A percentile compares a stretch with the other conserved stretches of the same genome.
These are phyloP conservation scores for Yponomeuta plumbellus DNA, from an alignment of 2,888 invertebrate genomes.

Conservation along the genomic window DNA sequence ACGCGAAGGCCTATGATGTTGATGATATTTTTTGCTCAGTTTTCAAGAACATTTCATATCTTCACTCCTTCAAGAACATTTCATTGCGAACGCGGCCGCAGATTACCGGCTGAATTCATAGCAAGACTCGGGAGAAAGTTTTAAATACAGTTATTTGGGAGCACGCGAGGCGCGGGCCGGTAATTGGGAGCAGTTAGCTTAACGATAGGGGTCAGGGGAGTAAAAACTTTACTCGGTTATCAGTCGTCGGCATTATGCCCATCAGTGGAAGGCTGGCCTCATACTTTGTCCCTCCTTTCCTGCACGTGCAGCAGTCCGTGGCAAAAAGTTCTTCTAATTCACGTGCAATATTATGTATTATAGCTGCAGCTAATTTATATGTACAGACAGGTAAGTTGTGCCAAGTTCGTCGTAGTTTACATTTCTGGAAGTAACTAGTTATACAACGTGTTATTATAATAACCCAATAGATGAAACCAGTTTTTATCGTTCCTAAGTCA, in stretches of 20 bases:
- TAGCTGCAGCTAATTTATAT: background rate
- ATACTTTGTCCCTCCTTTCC: background rate
- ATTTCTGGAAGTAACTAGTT: background rate
- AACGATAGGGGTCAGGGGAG: constrained; percentile 24
- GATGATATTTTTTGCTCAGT: background rate
- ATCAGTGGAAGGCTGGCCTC: constrained; percentile 17
- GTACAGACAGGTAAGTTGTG: background rate
- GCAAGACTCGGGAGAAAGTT: constrained; percentile 19
- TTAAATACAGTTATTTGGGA: constrained; percentile 24
- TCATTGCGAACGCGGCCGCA: background rate
- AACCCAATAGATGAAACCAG: too few species aligned
- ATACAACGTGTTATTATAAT: too few species aligned
- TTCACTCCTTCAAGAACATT: background rate
- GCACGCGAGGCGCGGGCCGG: constrained; percentile 22
- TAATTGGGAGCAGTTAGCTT: constrained; percentile 25
- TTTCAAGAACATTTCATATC: background rate
- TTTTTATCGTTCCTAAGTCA: too few species aligned
- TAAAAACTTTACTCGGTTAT: constrained; percentile 25
- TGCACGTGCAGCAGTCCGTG: background rate
- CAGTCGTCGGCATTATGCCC: constrained; percentile 22
- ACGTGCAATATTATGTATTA: background rate
- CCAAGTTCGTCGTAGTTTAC: background rate
- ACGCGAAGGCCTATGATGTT: too few species aligned
- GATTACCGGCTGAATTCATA: constrained; percentile 1
- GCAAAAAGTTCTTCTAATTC: background rate